Evolutionary conservation across 30 jellyfish, hydroid and myxozoan genomes (phyloP).

Genomic region (Hydractinia symbiolongicarpus): DNA sequence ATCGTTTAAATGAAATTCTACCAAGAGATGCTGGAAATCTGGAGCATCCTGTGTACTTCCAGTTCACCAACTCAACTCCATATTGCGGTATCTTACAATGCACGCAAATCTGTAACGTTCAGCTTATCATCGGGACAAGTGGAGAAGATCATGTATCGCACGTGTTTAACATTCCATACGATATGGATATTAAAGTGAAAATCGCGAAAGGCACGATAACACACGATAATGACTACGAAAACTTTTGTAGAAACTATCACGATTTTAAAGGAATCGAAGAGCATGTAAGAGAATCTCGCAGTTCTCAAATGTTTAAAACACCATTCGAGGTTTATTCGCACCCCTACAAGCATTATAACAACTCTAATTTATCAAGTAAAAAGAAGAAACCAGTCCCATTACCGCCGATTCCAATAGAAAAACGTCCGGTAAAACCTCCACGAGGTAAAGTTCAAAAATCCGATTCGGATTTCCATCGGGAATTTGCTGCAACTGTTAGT

Average conservation of each 20-base stretch:
- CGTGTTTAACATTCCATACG: conserved; percentile 44
- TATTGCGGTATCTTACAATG: background rate
- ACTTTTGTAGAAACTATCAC: conserved; percentile 41
- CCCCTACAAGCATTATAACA: too few species aligned
- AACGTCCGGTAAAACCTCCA: too few species aligned
- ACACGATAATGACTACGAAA: conserved; percentile 42
- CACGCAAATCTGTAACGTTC: conserved; percentile 27
- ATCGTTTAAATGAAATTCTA: too few species aligned
- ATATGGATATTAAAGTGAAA: conserved; percentile 51
- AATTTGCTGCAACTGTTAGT: too few species aligned
- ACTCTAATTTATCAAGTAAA: too few species aligned
- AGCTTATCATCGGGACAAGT: conserved; percentile 54
- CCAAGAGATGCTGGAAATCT: too few species aligned
- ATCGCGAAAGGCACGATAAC: conserved; percentile 50
- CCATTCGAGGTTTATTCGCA: background rate
- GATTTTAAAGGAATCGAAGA: conserved; percentile 20
- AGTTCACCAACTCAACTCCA: too few species aligned
- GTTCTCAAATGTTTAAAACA: background rate
- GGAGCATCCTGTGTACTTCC: too few species aligned
- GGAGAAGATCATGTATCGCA: conserved; percentile 43
- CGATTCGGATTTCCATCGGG: too few species aligned
- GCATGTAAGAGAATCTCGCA: background rate
- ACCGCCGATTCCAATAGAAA: too few species aligned
- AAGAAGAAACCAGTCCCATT: too few species aligned
- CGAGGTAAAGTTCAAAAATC: too few species aligned